phyloP scores from a whole-genome alignment of 2,113 vertebrate species.

The Psophia crepitans region DNA sequence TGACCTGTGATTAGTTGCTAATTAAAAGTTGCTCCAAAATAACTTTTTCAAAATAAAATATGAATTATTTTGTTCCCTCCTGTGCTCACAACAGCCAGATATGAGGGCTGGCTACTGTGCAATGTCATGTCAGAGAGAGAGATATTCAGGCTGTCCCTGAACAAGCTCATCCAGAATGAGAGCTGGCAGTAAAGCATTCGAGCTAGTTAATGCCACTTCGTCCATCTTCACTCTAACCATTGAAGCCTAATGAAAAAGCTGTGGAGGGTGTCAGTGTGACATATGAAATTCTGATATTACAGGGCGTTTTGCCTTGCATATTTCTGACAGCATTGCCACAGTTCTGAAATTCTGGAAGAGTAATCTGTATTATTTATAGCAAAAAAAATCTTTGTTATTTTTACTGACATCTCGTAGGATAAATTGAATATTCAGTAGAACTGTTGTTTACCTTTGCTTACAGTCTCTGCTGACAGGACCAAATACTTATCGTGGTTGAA shows the following conservation, averaged over 20 bases:
- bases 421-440: slow-evolving; percentile 40
- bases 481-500: background rate
- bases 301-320: background rate
- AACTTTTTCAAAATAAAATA: background rate
- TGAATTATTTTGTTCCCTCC: background rate
- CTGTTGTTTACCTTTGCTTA: slow-evolving; percentile 49
- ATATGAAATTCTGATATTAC: background rate
- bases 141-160: background rate
- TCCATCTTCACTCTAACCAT: background rate
- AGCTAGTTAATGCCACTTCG: background rate
- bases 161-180: background rate
- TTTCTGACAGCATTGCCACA: background rate
- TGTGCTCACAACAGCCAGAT: background rate
- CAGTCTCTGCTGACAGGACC: background rate
- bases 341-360: slow-evolving; percentile 22
- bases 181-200: background rate
- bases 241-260: slow-evolving; percentile 36
- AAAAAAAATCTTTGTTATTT: slow-evolving; percentile 30
- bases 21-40: background rate
- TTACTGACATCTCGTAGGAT: background rate
- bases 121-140: background rate
- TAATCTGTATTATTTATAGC: slow-evolving; percentile 45
- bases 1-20: background rate
- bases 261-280: slow-evolving; percentile 3
- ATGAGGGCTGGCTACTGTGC: background rate